These are phyloP conservation scores for Drosophila sechellia DNA, from an alignment of 1,140 invertebrate genomes.

Conservation along the genomic window DNA sequence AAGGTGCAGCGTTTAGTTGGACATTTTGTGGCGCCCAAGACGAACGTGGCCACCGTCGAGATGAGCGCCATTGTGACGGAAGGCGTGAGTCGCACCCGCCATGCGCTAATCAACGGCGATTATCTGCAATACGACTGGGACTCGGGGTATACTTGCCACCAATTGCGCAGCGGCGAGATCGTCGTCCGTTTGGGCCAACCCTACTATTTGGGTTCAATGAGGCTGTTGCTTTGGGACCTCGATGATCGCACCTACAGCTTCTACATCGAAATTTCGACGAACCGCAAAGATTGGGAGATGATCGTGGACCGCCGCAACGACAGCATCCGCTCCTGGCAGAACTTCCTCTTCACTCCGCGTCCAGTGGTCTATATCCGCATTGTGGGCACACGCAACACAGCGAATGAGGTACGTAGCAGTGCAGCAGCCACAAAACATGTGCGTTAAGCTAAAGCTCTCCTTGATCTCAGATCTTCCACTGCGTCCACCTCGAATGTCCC, in stretches of 20 bases:
- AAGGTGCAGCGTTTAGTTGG: slow-evolving; percentile 90
- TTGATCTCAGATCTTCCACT: slow-evolving; percentile 94
- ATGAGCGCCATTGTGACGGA: slow-evolving; percentile 96
- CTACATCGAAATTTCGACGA: slow-evolving; percentile 97
- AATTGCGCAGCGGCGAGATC: slow-evolving; percentile 97
- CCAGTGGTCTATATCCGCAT: slow-evolving; percentile 97
- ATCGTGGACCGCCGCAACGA: slow-evolving; percentile 89
- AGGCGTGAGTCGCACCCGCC: slow-evolving; percentile 95
- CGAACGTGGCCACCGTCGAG: slow-evolving; percentile 96
- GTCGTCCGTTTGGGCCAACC: slow-evolving; percentile 98
- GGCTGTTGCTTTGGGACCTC: slow-evolving; percentile 98
- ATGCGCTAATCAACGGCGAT: slow-evolving; percentile 98
- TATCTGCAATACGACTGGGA: slow-evolving; percentile 99
- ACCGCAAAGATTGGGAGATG: slow-evolving; percentile 95
- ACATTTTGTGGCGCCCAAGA: slow-evolving; percentile 92
- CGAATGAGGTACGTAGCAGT: slow-evolving; percentile 92
- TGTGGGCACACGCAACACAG: slow-evolving; percentile 97
- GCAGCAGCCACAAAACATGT: background rate
- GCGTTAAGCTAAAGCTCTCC: background rate
- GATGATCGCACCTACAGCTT: slow-evolving; percentile 98
- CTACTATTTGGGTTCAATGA: slow-evolving; percentile 95
- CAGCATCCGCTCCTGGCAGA: slow-evolving; percentile 93
- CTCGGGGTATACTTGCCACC: slow-evolving; percentile 98
- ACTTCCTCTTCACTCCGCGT: slow-evolving; percentile 91
- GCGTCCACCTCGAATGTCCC: slow-evolving; percentile 98